phyloP scores from a whole-genome alignment of 2,113 vertebrate species.

The Podarcis raffonei region DNA sequence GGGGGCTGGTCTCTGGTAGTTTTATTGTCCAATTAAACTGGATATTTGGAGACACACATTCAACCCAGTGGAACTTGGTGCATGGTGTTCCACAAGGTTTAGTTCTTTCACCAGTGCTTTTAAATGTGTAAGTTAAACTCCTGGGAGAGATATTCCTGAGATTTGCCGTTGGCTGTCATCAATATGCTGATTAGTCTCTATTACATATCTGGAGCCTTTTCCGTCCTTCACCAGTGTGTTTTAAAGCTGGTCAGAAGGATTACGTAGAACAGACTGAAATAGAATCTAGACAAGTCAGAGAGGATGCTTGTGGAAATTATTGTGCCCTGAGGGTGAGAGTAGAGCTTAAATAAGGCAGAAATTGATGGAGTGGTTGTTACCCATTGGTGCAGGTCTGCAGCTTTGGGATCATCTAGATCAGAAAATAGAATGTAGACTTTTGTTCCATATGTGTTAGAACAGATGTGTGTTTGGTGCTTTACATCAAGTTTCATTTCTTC shows the following conservation, averaged over 20 bases:
- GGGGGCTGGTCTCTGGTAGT: not conserved
- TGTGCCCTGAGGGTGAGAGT: not conserved
- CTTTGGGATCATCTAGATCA: not conserved
- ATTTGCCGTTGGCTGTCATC: not conserved
- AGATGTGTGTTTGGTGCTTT: not conserved
- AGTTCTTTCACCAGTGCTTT: not conserved
- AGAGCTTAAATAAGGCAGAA: not conserved
- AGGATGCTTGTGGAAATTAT: not conserved
- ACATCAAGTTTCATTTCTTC: not conserved
- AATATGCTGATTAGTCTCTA: too few relatives aligned
- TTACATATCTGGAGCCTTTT: not conserved
- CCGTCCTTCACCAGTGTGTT: not conserved
- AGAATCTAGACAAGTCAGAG: not conserved
- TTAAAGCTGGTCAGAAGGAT: not conserved
- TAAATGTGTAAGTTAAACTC: not conserved
- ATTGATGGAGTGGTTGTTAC: not conserved
- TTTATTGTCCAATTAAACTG: not conserved
- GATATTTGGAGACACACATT: not conserved
- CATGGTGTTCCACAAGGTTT: not conserved
- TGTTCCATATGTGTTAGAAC: not conserved
- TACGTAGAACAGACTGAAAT: not conserved
- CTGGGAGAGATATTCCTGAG: not conserved
- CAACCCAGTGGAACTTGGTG: not conserved
- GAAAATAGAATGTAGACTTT: not conserved
- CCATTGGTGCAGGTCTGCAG: not conserved